A percentile compares a stretch with the other conserved stretches of the same genome.
Evolutionary conservation across 2,888 invertebrate genomes (phyloP).

Genomic region (Euzetes globulus): DNA sequence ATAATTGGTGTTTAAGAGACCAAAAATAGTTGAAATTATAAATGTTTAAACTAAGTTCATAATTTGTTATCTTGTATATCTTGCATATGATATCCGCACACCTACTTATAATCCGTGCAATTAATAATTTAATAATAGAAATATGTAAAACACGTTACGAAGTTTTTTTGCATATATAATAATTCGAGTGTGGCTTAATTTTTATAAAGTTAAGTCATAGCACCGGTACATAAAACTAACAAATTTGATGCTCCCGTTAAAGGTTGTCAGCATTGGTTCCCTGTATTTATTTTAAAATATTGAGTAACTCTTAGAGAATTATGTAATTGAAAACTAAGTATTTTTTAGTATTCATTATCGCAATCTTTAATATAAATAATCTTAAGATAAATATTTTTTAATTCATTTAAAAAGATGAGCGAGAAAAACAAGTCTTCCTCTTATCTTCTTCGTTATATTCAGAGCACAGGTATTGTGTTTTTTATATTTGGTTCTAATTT

Average conservation of each 20-base stretch:
- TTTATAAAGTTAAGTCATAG: background rate
- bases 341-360: background rate
- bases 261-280: constrained; percentile 8
- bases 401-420: background rate
- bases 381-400: background rate
- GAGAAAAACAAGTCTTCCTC: background rate
- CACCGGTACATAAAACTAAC: background rate
- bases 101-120: background rate
- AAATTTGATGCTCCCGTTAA: constrained; percentile 12
- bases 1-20: background rate
- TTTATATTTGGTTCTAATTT: background rate
- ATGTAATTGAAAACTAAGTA: background rate
- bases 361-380: background rate
- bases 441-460: background rate
- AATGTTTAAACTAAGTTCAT: too few relatives aligned
- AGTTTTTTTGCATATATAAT: too few relatives aligned
- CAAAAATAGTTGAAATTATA: background rate
- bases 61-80: too few relatives aligned
- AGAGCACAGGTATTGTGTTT: too few relatives aligned
- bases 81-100: background rate
- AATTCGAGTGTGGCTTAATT: too few relatives aligned
- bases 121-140: constrained; percentile 11
- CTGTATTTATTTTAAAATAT: background rate
- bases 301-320: background rate
- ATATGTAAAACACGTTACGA: background rate